Evolutionary conservation across 2,888 invertebrate species (phyloP).

Genomic region (Masnerella sp.): DNA sequence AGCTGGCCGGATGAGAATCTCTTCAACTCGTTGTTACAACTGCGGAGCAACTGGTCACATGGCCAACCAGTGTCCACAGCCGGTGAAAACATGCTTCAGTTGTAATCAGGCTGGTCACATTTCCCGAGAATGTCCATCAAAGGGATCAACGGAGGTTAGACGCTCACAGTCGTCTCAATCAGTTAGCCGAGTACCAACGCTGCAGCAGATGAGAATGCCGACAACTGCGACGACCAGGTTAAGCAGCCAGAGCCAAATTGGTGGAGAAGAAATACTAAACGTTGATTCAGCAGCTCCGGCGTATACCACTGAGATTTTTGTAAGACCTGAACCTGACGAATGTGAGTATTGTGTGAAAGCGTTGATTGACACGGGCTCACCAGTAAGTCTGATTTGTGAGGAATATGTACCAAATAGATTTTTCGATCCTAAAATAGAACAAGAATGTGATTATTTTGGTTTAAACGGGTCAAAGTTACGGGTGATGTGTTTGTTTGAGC

Average conservation of each 20-base stretch:
- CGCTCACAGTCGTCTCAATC: too few species aligned
- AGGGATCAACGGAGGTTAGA: too few species aligned
- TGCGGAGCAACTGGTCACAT: conserved; percentile 15
- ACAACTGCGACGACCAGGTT: neutral
- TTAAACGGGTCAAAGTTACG: neutral
- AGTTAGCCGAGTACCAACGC: neutral
- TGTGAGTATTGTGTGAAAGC: neutral
- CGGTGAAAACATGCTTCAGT: conserved; percentile 25
- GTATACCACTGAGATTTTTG: neutral
- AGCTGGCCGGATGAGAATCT: neutral
- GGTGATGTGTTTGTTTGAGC: neutral
- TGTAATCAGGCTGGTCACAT: conserved; percentile 34
- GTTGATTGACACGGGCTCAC: conserved; percentile 40
- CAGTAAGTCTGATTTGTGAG: conserved; percentile 31
- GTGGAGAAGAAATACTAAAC: neutral
- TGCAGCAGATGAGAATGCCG: neutral
- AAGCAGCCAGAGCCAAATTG: neutral
- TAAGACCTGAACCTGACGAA: neutral
- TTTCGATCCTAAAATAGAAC: neutral
- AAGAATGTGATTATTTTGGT: neutral
- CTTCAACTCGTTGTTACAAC: conserved; percentile 7
- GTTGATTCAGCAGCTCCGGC: neutral
- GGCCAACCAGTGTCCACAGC: conserved; percentile 5
- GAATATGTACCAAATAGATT: conserved; percentile 5
- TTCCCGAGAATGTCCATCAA: conserved; percentile 31